These are phyloP conservation scores for Paedocypris sp. DNA, from an alignment of 2,113 vertebrate species.

Conservation along the genomic window DNA sequence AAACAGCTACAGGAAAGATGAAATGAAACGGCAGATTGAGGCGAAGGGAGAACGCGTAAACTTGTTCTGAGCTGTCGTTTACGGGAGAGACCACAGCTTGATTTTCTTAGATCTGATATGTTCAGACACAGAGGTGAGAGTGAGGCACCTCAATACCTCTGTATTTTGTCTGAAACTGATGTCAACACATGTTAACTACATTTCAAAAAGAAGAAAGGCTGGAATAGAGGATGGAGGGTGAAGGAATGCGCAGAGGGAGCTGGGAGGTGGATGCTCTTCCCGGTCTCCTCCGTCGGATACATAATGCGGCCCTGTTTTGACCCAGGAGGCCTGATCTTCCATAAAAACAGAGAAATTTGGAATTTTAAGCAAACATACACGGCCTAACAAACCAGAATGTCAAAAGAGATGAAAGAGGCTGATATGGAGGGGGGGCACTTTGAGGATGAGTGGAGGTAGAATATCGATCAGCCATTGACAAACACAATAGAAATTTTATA, in stretches of 20 bases:
- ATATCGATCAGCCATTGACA: conserved; percentile 84
- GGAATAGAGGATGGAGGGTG: conserved; percentile 6
- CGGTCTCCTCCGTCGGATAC: conserved; percentile 37
- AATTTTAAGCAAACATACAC: conserved; percentile 50
- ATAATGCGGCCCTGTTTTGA: conserved; percentile 30
- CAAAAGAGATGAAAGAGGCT: conserved; percentile 41
- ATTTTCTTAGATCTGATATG: conserved; percentile 26
- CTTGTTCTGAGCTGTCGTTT: conserved; percentile 37
- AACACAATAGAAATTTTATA: conserved; percentile 88
- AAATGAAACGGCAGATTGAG: conserved; percentile 36
- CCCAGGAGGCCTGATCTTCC: conserved; percentile 41
- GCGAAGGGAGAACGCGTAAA: conserved; percentile 37
- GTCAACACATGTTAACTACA: conserved; percentile 46
- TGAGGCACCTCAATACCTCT: conserved; percentile 34
- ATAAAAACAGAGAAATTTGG: conserved; percentile 43
- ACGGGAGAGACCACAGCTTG: conserved; percentile 33
- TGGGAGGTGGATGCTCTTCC: conserved; percentile 35
- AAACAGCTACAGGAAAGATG: conserved; percentile 34
- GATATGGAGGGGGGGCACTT: conserved; percentile 43
- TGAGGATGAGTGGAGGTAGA: conserved; percentile 71
- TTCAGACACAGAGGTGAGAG: conserved; percentile 34
- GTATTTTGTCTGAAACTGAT: conserved; percentile 39
- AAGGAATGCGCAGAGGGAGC: conserved; percentile 26
- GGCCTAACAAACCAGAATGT: conserved; percentile 33
- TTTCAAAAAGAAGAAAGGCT: conserved; percentile 32